Evolutionary conservation across 1,140 invertebrate genomes (phyloP).

Genomic region (Littorina saxatilis): DNA sequence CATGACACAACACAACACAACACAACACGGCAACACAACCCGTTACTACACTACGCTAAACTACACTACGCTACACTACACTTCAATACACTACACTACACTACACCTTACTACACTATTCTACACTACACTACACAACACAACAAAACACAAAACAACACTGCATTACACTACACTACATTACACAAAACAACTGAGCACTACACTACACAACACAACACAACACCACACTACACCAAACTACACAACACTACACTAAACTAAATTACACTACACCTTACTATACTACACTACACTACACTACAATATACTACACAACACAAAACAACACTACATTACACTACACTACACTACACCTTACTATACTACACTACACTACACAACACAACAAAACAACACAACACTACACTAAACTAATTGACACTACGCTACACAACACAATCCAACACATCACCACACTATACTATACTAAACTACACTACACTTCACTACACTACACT

Average conservation of each 20-base stretch:
- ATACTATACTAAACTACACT: not conserved
- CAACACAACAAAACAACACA: not conserved
- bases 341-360: not conserved
- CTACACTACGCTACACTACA: slow-evolving; percentile 21
- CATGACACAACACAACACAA: not conserved
- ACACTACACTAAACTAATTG: not conserved
- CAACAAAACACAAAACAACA: not conserved
- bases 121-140: slow-evolving; percentile 2
- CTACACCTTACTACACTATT: not conserved
- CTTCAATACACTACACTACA: slow-evolving; percentile 7
- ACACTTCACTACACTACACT: not conserved
- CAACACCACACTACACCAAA: not conserved
- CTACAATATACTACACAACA: not conserved
- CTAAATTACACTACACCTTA: slow-evolving; percentile 1
- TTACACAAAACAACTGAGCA: not conserved
- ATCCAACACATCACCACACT: not conserved
- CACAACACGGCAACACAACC: slow-evolving; percentile 2
- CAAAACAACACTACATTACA: slow-evolving; percentile 2
- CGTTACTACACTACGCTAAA: slow-evolving; percentile 5
- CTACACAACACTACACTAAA: not conserved
- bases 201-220: slow-evolving; percentile 3
- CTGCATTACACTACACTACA: not conserved
- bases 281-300: slow-evolving; percentile 12
- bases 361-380: slow-evolving; percentile 8
- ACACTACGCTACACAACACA: not conserved